Base-by-base conservation (phyloP, 2,888 invertebrate genomes). In the Latrodectus elegans region DNA sequence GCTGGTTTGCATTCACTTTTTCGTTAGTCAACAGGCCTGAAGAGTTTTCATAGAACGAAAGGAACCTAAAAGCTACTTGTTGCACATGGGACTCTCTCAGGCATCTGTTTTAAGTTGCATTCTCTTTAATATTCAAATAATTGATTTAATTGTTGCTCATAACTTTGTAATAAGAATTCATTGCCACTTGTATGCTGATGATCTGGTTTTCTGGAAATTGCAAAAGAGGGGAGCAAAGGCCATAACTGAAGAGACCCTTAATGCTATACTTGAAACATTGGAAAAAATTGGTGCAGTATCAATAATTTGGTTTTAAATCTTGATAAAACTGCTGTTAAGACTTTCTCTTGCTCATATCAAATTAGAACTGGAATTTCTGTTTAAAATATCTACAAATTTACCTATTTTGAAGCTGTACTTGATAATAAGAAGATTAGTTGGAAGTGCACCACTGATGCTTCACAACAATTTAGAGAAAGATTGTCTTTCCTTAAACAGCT, bases 51-150 rank as follows among this genome's bases (percentile, higher is more conserved):
- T 49, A 1, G 49, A 49, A 8, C 6, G 38, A 4, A 49, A 49
- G 12, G 14, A 1, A 38, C 38, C 49, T 0, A 12, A 12, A 11
- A 72, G 72, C 8, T 38, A 38, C 12, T 15, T 12, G 10, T 38
- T 71, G 12, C 71, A 71, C 6, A 71, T n/a, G 11, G 71, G 71
- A 11, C 71, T 71, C 14, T 49, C 71, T 4, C 71, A 71, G 15
- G 71, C 49, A 38, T 22, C 71, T 49, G 71, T 71, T 15, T 38
- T n/a, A 12, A 71, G 71, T n/a, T 71, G 71, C 49, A 38, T 38
- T 12, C 71, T 71, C 9, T 71, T 71, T 38, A 71, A 71, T 15
- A 72, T 72, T 22, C 51, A 51, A 15, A 72, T 72, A n/a, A 17
- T 15, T 26, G 38, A 38, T 51, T 72, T 72, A 72, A 72, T 12